Conservation (phyloP, 2,797 vertebrate genomes). For the Rhabdophis nuchalis region DNA sequence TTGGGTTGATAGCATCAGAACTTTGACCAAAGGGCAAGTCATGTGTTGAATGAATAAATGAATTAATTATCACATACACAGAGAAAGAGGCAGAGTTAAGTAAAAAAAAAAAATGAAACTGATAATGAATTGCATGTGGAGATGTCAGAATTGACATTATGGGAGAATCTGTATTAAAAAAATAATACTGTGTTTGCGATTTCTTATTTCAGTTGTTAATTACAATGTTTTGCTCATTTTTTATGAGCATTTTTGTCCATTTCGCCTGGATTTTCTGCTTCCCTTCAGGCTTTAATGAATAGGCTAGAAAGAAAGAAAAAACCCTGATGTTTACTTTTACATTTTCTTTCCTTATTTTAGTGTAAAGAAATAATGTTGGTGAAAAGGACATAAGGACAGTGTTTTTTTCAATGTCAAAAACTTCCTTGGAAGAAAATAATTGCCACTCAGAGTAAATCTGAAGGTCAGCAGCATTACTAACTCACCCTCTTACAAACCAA, state of each 20-base stretch:
- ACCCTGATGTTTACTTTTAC: not conserved
- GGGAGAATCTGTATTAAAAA: not conserved
- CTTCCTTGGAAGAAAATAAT: not conserved
- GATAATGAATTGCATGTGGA: not conserved
- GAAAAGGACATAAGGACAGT: not conserved
- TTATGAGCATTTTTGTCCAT: not conserved
- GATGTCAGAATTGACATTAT: not conserved
- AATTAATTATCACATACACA: not conserved
- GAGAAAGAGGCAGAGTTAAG: not conserved
- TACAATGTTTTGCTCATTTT: constrained; percentile 1
- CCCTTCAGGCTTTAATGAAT: not conserved
- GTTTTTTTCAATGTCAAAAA: not conserved
- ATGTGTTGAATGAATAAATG: not conserved
- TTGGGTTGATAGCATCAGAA: not conserved
- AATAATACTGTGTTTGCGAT: not conserved
- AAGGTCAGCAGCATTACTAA: not conserved
- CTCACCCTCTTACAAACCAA: not conserved
- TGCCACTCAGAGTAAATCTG: not conserved
- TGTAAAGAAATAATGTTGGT: not conserved
- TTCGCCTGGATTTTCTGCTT: not conserved
- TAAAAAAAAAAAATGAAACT: not conserved
- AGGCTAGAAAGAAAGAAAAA: not conserved
- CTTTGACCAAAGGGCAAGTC: not conserved
- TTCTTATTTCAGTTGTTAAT: not conserved
- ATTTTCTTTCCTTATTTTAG: not conserved